Percentiles rank a stretch among this genome's conserved stretches.
These are phyloP conservation scores for Beroe forskalii DNA, from an alignment of 37 sponge, comb jelly and placozoan species.

Conservation along the genomic window DNA sequence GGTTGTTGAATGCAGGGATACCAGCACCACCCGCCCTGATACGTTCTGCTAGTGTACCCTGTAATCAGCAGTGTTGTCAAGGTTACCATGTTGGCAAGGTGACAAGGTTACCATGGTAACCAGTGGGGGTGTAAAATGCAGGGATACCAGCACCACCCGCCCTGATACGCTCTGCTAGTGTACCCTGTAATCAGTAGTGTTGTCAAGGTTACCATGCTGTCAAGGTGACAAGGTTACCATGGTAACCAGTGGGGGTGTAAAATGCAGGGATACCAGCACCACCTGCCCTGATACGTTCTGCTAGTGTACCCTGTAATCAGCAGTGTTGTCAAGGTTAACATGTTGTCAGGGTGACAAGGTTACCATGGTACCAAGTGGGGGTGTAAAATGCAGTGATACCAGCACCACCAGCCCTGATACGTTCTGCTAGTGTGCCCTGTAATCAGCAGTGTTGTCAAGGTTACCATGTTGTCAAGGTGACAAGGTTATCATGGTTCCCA, in stretches of 20 bases:
- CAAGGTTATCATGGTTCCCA: too few species aligned
- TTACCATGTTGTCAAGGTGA: too few species aligned
- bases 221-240: too few species aligned
- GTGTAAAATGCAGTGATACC: conserved; percentile 98
- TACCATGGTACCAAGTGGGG: conserved; percentile 87
- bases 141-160: conserved; percentile 97
- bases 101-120: too few species aligned
- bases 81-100: too few species aligned
- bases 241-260: conserved; percentile 90
- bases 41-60: conserved; percentile 90
- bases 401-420: conserved; percentile 90
- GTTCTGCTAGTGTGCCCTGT: conserved; percentile 91
- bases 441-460: too few species aligned
- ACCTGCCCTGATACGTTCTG: conserved; percentile 88
- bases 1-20: conserved; percentile 95
- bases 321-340: too few species aligned
- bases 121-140: conserved; percentile 96
- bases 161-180: conserved; percentile 87
- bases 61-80: too few species aligned
- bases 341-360: too few species aligned
- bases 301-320: conserved; percentile 91
- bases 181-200: too few species aligned
- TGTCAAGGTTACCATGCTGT: too few species aligned
- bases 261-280: conserved; percentile 98
- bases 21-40: conserved; percentile 94